Percentiles rank a stretch among this genome's conserved stretches.
Conservation (phyloP, 2,797 vertebrate genomes). For the Melanotaenia boesemani region DNA sequence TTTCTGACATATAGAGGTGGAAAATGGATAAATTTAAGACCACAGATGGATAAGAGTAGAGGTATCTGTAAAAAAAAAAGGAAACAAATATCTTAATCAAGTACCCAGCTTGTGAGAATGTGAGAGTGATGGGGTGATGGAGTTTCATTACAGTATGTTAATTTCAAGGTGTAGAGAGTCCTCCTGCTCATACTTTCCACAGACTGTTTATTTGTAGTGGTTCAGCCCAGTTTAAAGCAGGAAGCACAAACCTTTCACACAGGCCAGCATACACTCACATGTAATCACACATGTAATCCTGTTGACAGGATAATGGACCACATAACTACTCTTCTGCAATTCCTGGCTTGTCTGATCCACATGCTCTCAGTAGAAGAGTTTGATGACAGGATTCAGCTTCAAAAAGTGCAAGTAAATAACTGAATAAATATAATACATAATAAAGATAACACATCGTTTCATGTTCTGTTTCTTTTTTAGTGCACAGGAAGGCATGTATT, state of each 20-base stretch:
- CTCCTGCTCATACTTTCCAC: conserved; percentile 57
- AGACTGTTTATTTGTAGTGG: conserved; percentile 63
- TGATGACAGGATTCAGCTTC: conserved; percentile 16
- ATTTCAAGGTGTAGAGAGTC: conserved; percentile 29
- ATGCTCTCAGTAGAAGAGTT: conserved; percentile 46
- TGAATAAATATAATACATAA: not conserved
- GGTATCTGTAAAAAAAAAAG: conserved; percentile 32
- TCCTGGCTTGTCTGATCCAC: conserved; percentile 57
- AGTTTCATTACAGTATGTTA: conserved; percentile 33
- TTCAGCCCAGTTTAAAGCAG: conserved; percentile 63
- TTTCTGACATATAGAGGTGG: conserved; percentile 39
- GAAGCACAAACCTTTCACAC: conserved; percentile 64
- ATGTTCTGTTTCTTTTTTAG: not conserved
- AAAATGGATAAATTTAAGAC: conserved; percentile 46
- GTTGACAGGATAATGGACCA: conserved; percentile 52
- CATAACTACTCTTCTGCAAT: conserved; percentile 61
- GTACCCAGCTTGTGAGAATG: conserved; percentile 22
- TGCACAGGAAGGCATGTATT: not conserved
- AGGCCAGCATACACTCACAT: conserved; percentile 25
- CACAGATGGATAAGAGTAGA: conserved; percentile 38
- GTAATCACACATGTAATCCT: conserved; percentile 43
- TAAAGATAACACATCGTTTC: not conserved
- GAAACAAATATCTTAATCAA: conserved; percentile 53
- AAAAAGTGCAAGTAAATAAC: not conserved
- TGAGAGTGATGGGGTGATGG: conserved; percentile 27